Conservation (phyloP, 2,797 vertebrate genomes). For the Falco berigora region DNA sequence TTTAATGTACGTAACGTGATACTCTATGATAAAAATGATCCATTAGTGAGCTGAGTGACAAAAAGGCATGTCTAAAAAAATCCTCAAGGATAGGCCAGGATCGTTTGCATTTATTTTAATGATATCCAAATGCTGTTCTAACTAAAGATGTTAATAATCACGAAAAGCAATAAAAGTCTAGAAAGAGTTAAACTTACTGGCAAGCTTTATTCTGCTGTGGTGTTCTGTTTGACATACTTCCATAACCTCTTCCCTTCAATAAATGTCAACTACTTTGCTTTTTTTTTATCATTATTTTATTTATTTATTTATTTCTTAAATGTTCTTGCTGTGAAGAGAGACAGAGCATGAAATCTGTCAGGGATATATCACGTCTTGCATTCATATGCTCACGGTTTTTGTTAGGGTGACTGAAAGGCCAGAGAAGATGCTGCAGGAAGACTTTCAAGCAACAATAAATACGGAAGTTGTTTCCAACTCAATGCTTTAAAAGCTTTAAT, state of each 20-base stretch:
- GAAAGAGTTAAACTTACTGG: constrained; percentile 19
- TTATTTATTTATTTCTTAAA: neutral
- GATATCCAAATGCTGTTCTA: neutral
- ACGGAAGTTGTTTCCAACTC: neutral
- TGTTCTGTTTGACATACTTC: constrained; percentile 1
- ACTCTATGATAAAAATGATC: neutral
- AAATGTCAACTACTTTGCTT: neutral
- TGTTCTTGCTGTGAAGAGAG: constrained; percentile 23
- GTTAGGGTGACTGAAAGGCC: neutral
- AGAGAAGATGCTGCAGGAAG: neutral
- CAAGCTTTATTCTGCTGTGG: neutral
- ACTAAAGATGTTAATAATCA: constrained; percentile 24
- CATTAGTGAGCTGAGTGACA: neutral
- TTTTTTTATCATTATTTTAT: neutral
- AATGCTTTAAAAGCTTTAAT: neutral
- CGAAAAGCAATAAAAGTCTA: neutral
- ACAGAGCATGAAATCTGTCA: neutral
- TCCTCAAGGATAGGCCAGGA: neutral
- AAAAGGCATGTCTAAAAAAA: neutral
- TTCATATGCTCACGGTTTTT: neutral
- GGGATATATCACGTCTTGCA: constrained; percentile 5
- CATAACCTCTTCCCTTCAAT: constrained; percentile 29
- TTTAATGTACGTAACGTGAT: neutral
- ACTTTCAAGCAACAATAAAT: neutral
- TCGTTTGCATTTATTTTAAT: neutral